Base-by-base conservation (phyloP, 1,140 invertebrate species). In the Uloborus diversus region DNA sequence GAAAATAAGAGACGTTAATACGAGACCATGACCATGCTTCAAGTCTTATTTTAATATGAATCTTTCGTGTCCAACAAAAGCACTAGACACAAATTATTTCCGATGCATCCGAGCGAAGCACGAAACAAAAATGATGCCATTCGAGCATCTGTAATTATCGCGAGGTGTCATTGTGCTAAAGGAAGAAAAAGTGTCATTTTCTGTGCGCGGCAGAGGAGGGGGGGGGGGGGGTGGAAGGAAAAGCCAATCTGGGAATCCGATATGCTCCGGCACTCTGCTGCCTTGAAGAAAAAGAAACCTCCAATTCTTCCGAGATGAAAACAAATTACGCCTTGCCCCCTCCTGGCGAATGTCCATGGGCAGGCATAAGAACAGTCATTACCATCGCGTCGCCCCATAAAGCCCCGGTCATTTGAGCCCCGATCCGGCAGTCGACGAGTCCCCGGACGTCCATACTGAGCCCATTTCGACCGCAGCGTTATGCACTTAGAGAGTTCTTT, bases 401-500 rank as follows among this genome's bases (percentile, higher is more conserved):
- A 66, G 42, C 64, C 64, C 37, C 64, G 27, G 25, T 33, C 64
- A 66, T 66, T 66, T 66, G 42, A 47, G 64, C 37, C 64, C 25
- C 17, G 17, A 17, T 17, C 17, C 17, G 37, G 9, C 17, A 20
- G 13, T 25, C 64, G 25, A 66, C 51, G 42, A 42, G 13, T 66
- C 64, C 64, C 64, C 42, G 17, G 42, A 42, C 64, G 42, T 66
- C 64, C 42, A 66, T 66, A 66, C 23, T 23, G 25, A 28, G 64
- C 37, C 32, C 64, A 49, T 49, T 66, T 33, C 35, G 33, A 64
- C 61, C 61, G 33, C 61, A 64, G 35, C 42, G 61, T 64, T 64
- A 64, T 42, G 42, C 61, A 64, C 61, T 64, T 66, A 49, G 64
- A n/a, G 64, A 66, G 20, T 66, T 66, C 64, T 66, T 66, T 66